Base-by-base conservation (phyloP, 2,888 invertebrate genomes). In the Nysson spinosus region DNA sequence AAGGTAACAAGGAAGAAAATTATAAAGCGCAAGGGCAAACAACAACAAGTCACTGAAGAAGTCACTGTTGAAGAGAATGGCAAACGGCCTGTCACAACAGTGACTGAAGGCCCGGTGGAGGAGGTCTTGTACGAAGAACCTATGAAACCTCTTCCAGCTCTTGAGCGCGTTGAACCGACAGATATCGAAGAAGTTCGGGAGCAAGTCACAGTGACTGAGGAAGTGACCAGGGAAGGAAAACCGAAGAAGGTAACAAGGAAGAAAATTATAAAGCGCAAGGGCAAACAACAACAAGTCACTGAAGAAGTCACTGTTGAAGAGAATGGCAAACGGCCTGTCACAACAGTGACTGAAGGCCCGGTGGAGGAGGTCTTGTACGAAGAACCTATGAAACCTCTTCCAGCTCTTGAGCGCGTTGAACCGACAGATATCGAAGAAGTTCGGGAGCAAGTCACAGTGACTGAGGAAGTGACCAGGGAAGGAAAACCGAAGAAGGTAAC, bases 251-350 rank as follows among this genome's bases (percentile, higher is more conserved):
- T 63, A 71, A 32, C 79, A 44, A 88, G 87, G 14, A 85, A 85
- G 70, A 83, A 78, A 6, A 83, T 86, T 12, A 88, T 84, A 52
- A 88, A 85, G 62, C 85, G 74, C 16, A 79, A 87, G 54, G 86
- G 85, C 19, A 81, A 81, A 7, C 83, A 83, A 46, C 85, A 88
- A 20, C 85, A 88, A 78, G 82, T 87, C 1, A 87, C 87, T 1
- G 87, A 79, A 42, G 79, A 63, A 76, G n/a, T 78, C 72, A 60
- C 61, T 73, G 74, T 81, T 52, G 42, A 50, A 40, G 85, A 71
- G 14, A 54, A 74, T 16, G 68, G 69, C 0, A 51, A 32, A 0
- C 66, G 68, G 7, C 64, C 62, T 4, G 64, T 73, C 3, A 62
- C 71, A 4, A 87, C 85, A 0, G 81, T 61, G 49, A 52, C 63